phyloP scores from a whole-genome alignment of 1,140 invertebrate genomes.

The Luehdorfia chinensis region DNA sequence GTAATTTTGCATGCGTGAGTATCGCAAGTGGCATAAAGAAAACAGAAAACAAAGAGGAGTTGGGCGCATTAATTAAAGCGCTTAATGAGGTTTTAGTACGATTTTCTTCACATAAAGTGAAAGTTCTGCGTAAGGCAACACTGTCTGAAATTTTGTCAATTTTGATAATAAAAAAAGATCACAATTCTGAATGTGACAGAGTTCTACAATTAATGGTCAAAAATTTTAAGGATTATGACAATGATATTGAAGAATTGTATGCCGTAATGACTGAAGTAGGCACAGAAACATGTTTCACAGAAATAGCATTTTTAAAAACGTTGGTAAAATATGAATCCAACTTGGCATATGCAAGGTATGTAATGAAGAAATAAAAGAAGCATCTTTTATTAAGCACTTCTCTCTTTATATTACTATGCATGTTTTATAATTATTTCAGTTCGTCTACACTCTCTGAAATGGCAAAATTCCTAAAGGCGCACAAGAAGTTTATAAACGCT shows the following conservation, averaged over 20 bases:
- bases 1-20: slow-evolving; percentile 51
- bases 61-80: slow-evolving; percentile 35
- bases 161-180: slow-evolving; percentile 43
- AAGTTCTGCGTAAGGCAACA: slow-evolving; percentile 30
- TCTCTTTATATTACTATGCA: slow-evolving; percentile 16
- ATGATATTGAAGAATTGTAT: slow-evolving; percentile 44
- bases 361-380: background rate
- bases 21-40: slow-evolving; percentile 43
- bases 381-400: slow-evolving; percentile 6
- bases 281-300: slow-evolving; percentile 7
- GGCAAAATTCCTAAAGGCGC: slow-evolving; percentile 40
- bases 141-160: slow-evolving; percentile 42
- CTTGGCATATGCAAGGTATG: slow-evolving; percentile 46
- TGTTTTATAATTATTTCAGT: slow-evolving; percentile 41
- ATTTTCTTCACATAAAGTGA: slow-evolving; percentile 32
- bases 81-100: slow-evolving; percentile 39
- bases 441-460: slow-evolving; percentile 40
- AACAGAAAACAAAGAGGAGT: slow-evolving; percentile 22
- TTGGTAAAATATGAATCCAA: slow-evolving; percentile 32
- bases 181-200: slow-evolving; percentile 31
- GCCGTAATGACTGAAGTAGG: slow-evolving; percentile 27
- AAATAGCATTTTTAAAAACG: slow-evolving; percentile 33
- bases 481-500: slow-evolving; percentile 34
- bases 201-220: slow-evolving; percentile 27
- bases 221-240: slow-evolving; percentile 37